A percentile compares a stretch with the other conserved stretches of the same genome.
These are phyloP conservation scores for Helobdella robusta DNA, from an alignment of 2,888 invertebrate genomes.

Conservation along the genomic window DNA sequence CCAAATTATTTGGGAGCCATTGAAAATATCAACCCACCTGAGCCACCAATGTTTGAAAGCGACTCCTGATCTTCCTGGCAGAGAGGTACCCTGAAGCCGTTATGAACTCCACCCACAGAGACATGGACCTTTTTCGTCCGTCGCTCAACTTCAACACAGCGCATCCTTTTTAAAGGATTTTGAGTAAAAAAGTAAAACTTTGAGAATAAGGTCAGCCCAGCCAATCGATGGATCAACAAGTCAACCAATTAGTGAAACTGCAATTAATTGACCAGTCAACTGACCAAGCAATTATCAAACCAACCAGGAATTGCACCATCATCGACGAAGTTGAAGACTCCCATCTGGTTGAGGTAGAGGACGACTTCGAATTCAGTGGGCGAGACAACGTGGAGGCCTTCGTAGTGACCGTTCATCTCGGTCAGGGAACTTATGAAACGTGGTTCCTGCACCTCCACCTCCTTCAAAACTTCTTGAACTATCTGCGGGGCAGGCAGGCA, in stretches of 20 bases:
- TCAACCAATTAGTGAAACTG: too few relatives aligned
- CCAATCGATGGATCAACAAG: too few relatives aligned
- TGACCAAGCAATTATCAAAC: too few relatives aligned
- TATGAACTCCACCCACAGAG: slow-evolving; percentile 93
- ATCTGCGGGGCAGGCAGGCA: too few relatives aligned
- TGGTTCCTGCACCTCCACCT: slow-evolving; percentile 88
- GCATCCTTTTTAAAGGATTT: too few relatives aligned
- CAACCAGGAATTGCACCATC: slow-evolving; percentile 65
- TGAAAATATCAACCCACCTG: slow-evolving; percentile 18
- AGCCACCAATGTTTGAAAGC: slow-evolving; percentile 27
- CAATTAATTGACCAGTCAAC: too few relatives aligned
- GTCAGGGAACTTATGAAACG: slow-evolving; percentile 81
- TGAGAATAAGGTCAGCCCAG: too few relatives aligned
- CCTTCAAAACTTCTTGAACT: slow-evolving; percentile 85
- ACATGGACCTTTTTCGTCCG: slow-evolving; percentile 90
- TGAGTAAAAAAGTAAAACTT: too few relatives aligned
- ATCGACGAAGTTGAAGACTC: slow-evolving; percentile 90
- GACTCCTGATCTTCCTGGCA: slow-evolving; percentile 72
- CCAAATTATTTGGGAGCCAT: too few relatives aligned
- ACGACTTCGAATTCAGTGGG: slow-evolving; percentile 88
- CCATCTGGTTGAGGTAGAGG: slow-evolving; percentile 91
- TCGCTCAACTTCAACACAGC: slow-evolving; percentile 87
- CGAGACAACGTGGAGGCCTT: slow-evolving; percentile 83
- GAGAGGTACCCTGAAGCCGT: slow-evolving; percentile 88
- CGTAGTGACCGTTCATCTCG: slow-evolving; percentile 58